Percentiles rank a stretch among this genome's conserved stretches.
phyloP scores from a whole-genome alignment of 2,113 vertebrate species.

The Nerophis ophidion region DNA sequence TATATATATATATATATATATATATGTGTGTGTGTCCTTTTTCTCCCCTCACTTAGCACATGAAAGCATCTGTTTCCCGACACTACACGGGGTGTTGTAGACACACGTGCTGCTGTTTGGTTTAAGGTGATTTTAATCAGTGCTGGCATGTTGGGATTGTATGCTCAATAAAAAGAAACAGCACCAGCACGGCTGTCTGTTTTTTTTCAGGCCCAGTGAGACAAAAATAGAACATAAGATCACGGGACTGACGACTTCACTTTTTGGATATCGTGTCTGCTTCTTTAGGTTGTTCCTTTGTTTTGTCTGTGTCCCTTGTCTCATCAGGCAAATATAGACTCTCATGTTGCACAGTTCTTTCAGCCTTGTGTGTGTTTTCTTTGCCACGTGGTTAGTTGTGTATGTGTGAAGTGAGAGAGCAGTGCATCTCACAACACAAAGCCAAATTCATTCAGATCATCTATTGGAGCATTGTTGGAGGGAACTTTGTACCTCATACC shows the following conservation, averaged over 20 bases:
- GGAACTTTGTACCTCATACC: not conserved
- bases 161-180: conserved; percentile 31
- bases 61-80: conserved; percentile 40
- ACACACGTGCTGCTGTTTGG: conserved; percentile 41
- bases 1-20: no score
- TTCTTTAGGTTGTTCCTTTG: conserved; percentile 1
- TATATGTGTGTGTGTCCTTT: not conserved
- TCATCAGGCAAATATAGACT: conserved; percentile 1
- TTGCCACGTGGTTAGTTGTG: conserved; percentile 1
- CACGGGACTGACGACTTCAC: conserved; percentile 27
- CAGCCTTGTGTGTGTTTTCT: not conserved
- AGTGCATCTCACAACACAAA: conserved; percentile 21
- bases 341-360: not conserved
- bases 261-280: conserved; percentile 10
- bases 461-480: conserved; percentile 27
- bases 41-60: conserved; percentile 25
- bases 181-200: conserved; percentile 16
- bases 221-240: conserved; percentile 40
- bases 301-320: not conserved
- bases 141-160: conserved; percentile 33
- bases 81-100: conserved; percentile 31
- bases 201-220: conserved; percentile 27
- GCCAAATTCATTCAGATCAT: conserved; percentile 35
- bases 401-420: not conserved
- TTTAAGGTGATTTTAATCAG: conserved; percentile 57